Percentiles rank a stretch among this genome's conserved stretches.
Evolutionary conservation across 2,888 invertebrate species (phyloP).

Genomic region (Siphlonurus alternatus): DNA sequence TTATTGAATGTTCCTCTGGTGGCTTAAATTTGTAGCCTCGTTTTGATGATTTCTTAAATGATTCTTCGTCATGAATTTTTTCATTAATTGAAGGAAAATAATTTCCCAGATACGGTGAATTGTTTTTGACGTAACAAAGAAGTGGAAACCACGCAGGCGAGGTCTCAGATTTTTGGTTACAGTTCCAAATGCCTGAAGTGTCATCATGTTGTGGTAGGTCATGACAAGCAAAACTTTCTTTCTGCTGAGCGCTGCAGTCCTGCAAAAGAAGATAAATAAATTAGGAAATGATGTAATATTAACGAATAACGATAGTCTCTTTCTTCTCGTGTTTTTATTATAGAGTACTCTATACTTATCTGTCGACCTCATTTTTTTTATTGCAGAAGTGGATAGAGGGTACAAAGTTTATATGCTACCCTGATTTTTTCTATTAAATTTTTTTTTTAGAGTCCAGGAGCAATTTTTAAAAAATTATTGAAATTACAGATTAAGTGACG

Average conservation of each 20-base stretch:
- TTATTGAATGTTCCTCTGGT: too few species aligned
- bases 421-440: too few species aligned
- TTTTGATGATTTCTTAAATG: background rate
- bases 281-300: too few species aligned
- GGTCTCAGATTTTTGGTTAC: background rate
- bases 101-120: background rate
- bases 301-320: too few species aligned
- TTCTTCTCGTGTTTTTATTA: too few species aligned
- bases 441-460: too few species aligned
- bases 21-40: background rate
- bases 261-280: background rate
- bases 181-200: background rate
- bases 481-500: too few species aligned
- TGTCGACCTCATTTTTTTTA: too few species aligned
- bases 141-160: background rate
- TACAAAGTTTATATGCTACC: too few species aligned
- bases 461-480: too few species aligned
- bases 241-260: background rate
- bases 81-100: background rate
- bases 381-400: too few species aligned
- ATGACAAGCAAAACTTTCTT: background rate
- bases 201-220: background rate
- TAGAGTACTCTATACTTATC: too few species aligned
- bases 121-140: background rate
- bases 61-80: background rate